Percentiles rank a stretch among this genome's conserved stretches.
Evolutionary conservation across 2,888 invertebrate genomes (phyloP).

Genomic region (Phengaris alcon): DNA sequence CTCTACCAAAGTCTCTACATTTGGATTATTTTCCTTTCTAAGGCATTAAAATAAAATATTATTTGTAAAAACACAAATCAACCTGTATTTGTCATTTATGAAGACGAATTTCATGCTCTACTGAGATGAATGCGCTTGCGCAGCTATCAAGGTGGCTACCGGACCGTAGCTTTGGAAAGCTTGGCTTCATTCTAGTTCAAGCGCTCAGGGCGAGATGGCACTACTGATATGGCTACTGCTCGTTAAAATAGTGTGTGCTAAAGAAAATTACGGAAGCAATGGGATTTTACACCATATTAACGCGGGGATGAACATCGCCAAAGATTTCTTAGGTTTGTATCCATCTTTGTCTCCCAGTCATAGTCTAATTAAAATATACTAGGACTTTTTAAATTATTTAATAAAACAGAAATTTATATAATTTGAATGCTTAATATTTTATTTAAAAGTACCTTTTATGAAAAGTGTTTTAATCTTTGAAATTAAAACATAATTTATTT

Average conservation of each 20-base stretch:
- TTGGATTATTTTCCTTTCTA: neutral
- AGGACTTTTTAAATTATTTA: too few relatives aligned
- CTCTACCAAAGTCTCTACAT: neutral
- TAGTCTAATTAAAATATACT: too few relatives aligned
- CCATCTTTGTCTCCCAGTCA: neutral
- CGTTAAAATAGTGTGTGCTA: constrained; percentile 45
- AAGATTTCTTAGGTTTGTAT: constrained; percentile 65
- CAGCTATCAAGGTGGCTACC: constrained; percentile 57
- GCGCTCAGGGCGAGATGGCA: constrained; percentile 61
- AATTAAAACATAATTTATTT: too few relatives aligned
- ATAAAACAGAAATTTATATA: too few relatives aligned
- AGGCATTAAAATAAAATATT: neutral
- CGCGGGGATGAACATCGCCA: constrained; percentile 68
- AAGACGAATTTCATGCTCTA: constrained; percentile 56
- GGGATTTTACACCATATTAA: constrained; percentile 62
- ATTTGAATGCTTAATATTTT: too few relatives aligned
- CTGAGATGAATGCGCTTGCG: constrained; percentile 54
- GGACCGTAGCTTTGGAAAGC: constrained; percentile 50
- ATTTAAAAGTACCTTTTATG: neutral
- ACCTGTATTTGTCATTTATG: constrained; percentile 48
- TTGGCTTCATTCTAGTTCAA: constrained; percentile 51
- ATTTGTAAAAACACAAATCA: constrained; percentile 39
- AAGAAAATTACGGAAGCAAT: constrained; percentile 52
- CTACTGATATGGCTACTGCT: constrained; percentile 51
- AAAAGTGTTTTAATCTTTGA: neutral